phyloP scores from a whole-genome alignment of 2,113 vertebrate species.

The Lethenteron camtschaticum region DNA sequence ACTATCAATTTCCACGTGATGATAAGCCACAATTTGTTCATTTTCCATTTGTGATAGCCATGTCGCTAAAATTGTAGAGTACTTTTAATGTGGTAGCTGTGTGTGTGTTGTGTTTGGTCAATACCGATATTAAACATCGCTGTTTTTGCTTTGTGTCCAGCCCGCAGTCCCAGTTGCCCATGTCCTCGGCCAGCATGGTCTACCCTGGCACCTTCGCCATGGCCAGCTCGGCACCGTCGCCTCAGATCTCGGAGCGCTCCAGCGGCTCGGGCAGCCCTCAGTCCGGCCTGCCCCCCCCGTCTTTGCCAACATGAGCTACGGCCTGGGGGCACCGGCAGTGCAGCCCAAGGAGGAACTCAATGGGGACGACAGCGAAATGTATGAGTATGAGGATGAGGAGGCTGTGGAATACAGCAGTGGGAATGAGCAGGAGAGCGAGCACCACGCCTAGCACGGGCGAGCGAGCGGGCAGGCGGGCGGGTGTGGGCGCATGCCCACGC shows the following conservation, averaged over 20 bases:
- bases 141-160: not conserved
- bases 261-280: not conserved
- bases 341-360: not conserved
- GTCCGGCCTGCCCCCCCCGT: not conserved
- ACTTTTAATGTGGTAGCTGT: too few species aligned
- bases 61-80: too few species aligned
- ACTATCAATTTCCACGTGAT: too few species aligned
- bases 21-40: too few species aligned
- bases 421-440: not conserved
- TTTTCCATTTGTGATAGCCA: too few species aligned
- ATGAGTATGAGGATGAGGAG: not conserved
- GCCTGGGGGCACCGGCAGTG: not conserved
- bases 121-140: too few species aligned
- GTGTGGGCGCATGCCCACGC: too few species aligned
- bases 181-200: constrained; percentile 2
- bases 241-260: constrained; percentile 3
- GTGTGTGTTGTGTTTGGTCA: too few species aligned
- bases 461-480: too few species aligned
- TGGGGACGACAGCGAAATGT: not conserved
- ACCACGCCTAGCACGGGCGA: not conserved
- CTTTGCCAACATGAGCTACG: not conserved
- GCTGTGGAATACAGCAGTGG: constrained; percentile 2
- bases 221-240: constrained; percentile 5
- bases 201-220: not conserved
- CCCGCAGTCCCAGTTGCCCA: not conserved